Evolutionary conservation across 2,797 vertebrate genomes (phyloP), one percentile per base, ranked within the genome.

Genomic region (Pristis pectinata): DNA sequence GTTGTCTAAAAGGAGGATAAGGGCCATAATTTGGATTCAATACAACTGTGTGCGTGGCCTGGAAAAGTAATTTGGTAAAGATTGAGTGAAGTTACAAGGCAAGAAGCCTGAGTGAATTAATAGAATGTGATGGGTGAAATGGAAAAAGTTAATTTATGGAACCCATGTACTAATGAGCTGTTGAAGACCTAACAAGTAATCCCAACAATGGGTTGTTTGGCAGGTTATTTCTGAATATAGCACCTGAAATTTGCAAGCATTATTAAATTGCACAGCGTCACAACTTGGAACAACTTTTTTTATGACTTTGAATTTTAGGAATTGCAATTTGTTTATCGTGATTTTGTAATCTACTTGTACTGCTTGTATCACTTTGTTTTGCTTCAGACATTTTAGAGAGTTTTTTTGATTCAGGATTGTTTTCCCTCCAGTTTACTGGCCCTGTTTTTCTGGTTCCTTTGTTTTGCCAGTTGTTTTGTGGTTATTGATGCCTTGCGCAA

Each of bases 401-500:
- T 30, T 27, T 53, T 80, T 79, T 85, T 34, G 53, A 85, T 30
- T 11, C 24, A 53, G 56, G 30, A 30, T 56, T 56, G 82, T 27
- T 85, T 85, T 56, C 4, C 34, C 82, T 34, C 27, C 24, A 27
- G 49, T 85, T 85, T 85, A 82, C 27, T 85, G 24, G 24, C 10
- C 82, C 10, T 85, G 82, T 56, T 85, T 56, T 85, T 85, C 82
- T 56, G 27, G 82, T 30, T 85, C 82, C 82, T 85, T 85, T 85
- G 10, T 85, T 9, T 9, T 83, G 24, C 85, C 82, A 82, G 85
- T 85, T 85, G 10, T 85, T 9, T 9, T 83, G 24, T 53, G 27
- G 24, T 24, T 44, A 80, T 49, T 85, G 82, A 49, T 2, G 49
- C 1, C 49, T 49, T 49, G 49, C 49, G 49, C 49, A 49, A 49